Percentiles rank a stretch among this genome's conserved stretches.
These are phyloP conservation scores for Amiota communis DNA, from an alignment of 2,888 invertebrate genomes.

Conservation along the genomic window DNA sequence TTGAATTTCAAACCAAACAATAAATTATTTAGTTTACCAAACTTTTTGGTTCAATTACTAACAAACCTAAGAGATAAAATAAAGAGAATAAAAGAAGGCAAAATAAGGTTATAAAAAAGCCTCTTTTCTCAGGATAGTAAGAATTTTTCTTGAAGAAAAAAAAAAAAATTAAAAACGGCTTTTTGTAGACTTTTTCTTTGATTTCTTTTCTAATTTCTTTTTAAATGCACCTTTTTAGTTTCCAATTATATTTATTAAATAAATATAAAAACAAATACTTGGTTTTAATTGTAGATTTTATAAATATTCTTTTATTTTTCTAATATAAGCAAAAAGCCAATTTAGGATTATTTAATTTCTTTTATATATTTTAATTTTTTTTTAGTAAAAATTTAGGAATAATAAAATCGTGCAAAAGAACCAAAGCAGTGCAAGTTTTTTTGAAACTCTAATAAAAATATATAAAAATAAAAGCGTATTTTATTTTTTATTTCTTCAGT, in stretches of 20 bases:
- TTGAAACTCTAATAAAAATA: background rate
- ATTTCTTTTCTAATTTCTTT: slow-evolving; percentile 40
- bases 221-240: slow-evolving; percentile 59
- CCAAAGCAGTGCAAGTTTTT: slow-evolving; percentile 72
- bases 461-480: slow-evolving; percentile 8
- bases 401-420: slow-evolving; percentile 29
- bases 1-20: slow-evolving; percentile 42
- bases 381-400: slow-evolving; percentile 4
- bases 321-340: slow-evolving; percentile 20
- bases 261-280: background rate
- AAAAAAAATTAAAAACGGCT: slow-evolving; percentile 1
- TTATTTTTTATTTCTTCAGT: slow-evolving; percentile 48
- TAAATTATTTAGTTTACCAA: slow-evolving; percentile 48
- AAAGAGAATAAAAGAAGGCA: background rate
- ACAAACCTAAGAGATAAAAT: slow-evolving; percentile 33
- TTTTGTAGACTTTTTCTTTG: slow-evolving; percentile 31
- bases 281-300: background rate
- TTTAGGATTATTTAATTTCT: background rate
- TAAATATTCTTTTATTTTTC: background rate
- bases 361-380: background rate
- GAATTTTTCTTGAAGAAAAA: background rate
- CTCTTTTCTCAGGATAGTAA: too few species aligned
- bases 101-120: too few species aligned
- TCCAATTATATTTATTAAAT: slow-evolving; percentile 24
- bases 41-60: slow-evolving; percentile 49